Evolutionary conservation across 2,113 vertebrate genomes (phyloP), one percentile per base, ranked within the genome.

Genomic region (Rhynchomys soricoides): DNA sequence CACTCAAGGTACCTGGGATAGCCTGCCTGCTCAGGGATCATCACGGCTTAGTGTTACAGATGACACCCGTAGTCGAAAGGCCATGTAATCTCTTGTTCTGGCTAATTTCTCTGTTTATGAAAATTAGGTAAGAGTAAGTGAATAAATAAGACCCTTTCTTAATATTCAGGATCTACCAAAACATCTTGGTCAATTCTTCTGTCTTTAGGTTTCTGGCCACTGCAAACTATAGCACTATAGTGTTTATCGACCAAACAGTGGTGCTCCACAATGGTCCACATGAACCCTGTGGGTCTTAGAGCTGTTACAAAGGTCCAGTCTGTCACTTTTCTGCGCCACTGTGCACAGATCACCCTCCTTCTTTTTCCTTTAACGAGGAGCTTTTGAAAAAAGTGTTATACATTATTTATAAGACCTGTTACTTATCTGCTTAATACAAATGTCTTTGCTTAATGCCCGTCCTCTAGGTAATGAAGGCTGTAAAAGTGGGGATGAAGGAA

Each of bases 381-480:
- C 75, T 93, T 97, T 97, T 95, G 93, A 85, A 91, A 91, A 96
- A 97, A 94, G 64, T 48, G 64, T 79, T 31, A 1, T 82, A 13
- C 74, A 40, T 96, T 94, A 97, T 98, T 95, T 96, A 97, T 98
- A 95, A 98, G 68, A 50, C 77, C 7, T 95, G 94, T 21, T 89
- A 94, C 88, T 97, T 95, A 96, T 70, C 75, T 87, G 95, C 74
- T 95, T 97, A 88, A 95, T 96, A 26, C 89, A 50, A 96, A 96
- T 93, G 59, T 98, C 95, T 95, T 95, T 93, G 97, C 95, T 98
- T 98, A 95, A 97, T 98, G 37, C 98, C 97, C 96, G 1, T 98
- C 75, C 97, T 97, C 75, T 95, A 99, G 99, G 98, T 99, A 83
- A 99, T 99, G 99, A 99, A 99, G 96, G 98, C 98, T 1, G 94